These are phyloP conservation scores for Sanderia malayensis DNA, from an alignment of 30 jellyfish, hydroid and myxozoan genomes.

Conservation along the genomic window DNA sequence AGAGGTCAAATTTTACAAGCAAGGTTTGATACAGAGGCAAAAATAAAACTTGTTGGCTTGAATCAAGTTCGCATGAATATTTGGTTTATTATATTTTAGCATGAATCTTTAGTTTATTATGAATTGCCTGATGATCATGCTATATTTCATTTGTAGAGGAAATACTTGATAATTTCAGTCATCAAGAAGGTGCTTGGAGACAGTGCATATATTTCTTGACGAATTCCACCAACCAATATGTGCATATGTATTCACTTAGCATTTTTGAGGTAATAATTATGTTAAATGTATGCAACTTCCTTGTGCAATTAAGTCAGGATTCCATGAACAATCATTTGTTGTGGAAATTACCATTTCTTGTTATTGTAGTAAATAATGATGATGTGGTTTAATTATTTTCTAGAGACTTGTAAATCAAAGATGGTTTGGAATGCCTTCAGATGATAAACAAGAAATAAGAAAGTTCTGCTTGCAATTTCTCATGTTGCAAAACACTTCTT, in stretches of 20 bases:
- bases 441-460: constrained; percentile 74
- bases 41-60: no score
- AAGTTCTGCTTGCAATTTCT: constrained; percentile 60
- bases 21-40: no score
- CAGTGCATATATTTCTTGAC: constrained; percentile 74
- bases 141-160: constrained; percentile 56
- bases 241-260: constrained; percentile 86
- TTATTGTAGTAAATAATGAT: no score
- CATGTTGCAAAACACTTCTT: constrained; percentile 24
- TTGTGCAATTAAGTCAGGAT: no score
- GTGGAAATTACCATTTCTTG: no score
- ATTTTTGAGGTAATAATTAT: constrained; percentile 66
- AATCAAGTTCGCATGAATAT: no score
- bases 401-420: constrained; percentile 77
- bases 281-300: no score
- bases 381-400: constrained; percentile 4
- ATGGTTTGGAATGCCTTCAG: constrained; percentile 88
- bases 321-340: no score
- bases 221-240: constrained; percentile 69
- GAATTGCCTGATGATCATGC: no score
- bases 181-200: constrained; percentile 93
- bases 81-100: no score
- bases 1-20: no score
- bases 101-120: no score
- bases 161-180: constrained; percentile 71